Conservation (phyloP, 2,797 vertebrate genomes). For the Cossypha niveicapilla region DNA sequence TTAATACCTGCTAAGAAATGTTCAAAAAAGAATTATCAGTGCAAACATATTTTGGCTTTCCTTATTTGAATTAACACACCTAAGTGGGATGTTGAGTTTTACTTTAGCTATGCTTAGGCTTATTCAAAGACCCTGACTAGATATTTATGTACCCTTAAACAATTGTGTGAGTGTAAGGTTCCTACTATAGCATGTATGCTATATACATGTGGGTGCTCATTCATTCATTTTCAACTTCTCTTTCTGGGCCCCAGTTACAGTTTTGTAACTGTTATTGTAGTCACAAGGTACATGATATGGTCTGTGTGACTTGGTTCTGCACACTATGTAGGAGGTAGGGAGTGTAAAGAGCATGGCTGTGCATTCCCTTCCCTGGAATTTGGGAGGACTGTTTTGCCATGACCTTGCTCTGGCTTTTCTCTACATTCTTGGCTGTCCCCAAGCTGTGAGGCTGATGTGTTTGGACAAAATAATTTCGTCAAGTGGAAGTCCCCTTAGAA, state of each 20-base stretch:
- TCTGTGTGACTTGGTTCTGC: not conserved
- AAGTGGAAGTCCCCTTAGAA: constrained; percentile 1
- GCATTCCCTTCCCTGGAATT: not conserved
- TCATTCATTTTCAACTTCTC: not conserved
- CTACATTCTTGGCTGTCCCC: not conserved
- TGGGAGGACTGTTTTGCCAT: not conserved
- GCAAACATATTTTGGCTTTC: not conserved
- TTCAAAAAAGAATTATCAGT: not conserved
- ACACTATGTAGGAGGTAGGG: not conserved
- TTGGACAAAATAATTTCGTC: constrained; percentile 29
- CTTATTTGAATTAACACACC: not conserved
- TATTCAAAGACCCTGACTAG: not conserved
- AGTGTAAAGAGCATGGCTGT: not conserved
- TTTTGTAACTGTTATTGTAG: not conserved
- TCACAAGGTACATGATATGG: not conserved
- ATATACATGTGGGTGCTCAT: not conserved
- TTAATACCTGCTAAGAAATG: not conserved
- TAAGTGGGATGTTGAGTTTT: not conserved
- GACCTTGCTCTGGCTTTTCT: constrained; percentile 21
- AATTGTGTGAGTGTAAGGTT: not conserved
- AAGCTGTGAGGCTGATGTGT: not conserved
- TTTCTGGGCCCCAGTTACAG: not conserved
- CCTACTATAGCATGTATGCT: rapidly evolving
- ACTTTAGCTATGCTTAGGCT: not conserved
- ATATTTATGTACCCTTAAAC: not conserved